Evolutionary conservation across 2,113 vertebrate genomes (phyloP), one percentile per base, ranked within the genome.

Genomic region (Gobiocypris rarus): DNA sequence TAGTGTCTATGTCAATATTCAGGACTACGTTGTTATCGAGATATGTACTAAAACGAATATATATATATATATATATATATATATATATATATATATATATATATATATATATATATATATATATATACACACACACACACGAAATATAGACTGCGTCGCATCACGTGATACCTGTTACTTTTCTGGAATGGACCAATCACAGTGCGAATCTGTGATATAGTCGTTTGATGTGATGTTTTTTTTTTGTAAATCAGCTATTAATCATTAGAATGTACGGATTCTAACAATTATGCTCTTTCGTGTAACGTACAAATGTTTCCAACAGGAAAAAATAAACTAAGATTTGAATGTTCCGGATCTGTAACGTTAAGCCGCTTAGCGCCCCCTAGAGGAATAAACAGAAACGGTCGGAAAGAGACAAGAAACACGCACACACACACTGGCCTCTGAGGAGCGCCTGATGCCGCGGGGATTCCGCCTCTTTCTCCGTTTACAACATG

Each of bases 401-500:
- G 65, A 69, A 69, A 38, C 65, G 9, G 65, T 41, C 11, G 56
- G 61, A 31, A 13, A 19, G 5, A 41, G 31, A 69, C 15, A 59
- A 19, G 11, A 8, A 70, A 45, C 43, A 45, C 43, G 11, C 43
- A 45, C 43, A 19, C 45, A 26, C 26, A n/a, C 31, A 78, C n/a
- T n/a, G n/a, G n/a, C n/a, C n/a, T n/a, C n/a, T n/a, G n/a, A n/a
- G n/a, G n/a, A n/a, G 61, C 43, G 63, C 22, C 75, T 24, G 71
- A 81, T 81, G 70, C 26, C 28, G 45, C 69, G 41, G 50, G 69
- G 82, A 78, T 71, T 81, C 41, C n/a, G 22, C 24, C 59, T 52
- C 13, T 75, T 45, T 26, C 41, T 38, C 28, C 75, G 43, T 14
- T 13, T 26, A 67, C 50, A 86, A 1, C 6, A 98, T 98, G 97